Evolutionary conservation across 2,113 vertebrate species (phyloP).

Genomic region (Cardinalis cardinalis): DNA sequence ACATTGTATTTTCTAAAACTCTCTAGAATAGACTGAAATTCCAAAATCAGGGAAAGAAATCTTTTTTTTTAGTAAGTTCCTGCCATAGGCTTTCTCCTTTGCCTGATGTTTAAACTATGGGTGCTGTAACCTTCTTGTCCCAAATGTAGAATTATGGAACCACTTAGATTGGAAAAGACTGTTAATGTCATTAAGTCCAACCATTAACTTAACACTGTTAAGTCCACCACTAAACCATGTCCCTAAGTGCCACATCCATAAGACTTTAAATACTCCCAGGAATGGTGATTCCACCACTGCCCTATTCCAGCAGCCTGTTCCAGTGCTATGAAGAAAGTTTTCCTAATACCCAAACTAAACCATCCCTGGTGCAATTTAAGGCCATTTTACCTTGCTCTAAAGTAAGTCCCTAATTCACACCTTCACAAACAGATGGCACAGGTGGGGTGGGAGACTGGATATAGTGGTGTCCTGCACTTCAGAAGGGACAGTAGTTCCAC

Average conservation of each 20-base stretch:
- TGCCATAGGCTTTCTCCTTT: not conserved
- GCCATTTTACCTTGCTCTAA: not conserved
- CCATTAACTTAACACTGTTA: not conserved
- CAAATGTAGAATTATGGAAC: not conserved
- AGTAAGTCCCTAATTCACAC: not conserved
- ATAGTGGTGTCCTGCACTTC: fast-evolving
- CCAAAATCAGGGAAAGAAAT: not conserved
- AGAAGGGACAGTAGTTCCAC: not conserved
- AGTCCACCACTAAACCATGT: not conserved
- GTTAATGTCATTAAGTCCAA: not conserved
- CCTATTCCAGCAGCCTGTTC: not conserved
- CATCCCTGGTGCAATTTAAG: not conserved
- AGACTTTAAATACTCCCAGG: not conserved
- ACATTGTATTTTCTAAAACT: not conserved
- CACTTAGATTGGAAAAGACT: not conserved
- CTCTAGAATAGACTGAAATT: not conserved
- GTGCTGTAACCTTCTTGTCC: not conserved
- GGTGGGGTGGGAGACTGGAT: fast-evolving
- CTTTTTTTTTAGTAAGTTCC: not conserved
- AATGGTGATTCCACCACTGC: not conserved
- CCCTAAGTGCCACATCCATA: not conserved
- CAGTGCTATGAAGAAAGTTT: not conserved
- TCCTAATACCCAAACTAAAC: not conserved
- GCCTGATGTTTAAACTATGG: not conserved
- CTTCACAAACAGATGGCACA: not conserved